Base-by-base conservation (phyloP, 2,888 invertebrate species). In the Drosophila borborema region DNA sequence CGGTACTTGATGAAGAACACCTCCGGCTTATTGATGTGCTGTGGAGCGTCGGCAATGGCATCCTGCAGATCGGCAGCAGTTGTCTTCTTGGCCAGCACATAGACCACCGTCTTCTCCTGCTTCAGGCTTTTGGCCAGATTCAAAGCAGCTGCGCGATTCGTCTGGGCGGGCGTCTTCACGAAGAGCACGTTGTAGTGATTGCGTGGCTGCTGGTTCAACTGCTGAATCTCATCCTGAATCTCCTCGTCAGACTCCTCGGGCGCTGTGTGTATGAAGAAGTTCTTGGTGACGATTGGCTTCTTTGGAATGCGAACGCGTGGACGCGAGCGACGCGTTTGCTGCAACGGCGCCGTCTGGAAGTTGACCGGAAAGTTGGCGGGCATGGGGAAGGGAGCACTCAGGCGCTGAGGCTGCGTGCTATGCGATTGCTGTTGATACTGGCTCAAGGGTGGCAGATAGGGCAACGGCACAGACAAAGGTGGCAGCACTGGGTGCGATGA, bases 1-100 rank as follows among this genome's bases (percentile, higher is more conserved):
- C 92, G 92, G 59, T 93, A 93, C 71, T 93, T 93, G 68, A 93
- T 93, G 80, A 93, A 93, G 91, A 92, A 93, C 61, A 93, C 93
- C 74, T 93, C 93, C 16, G 93, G 93, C 74, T 93, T 93, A 72
- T 86, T 91, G 46, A 92, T 86, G 34, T 84, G 81, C 58, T 92
- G 91, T 36, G 92, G 92, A 3, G 90, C 86, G 40, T 92, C 91
- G 59, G 89, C 83, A 16, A 92, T 83, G 58, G 92, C 92, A 14
- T 92, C 92, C 73, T 92, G 92, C 64, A 92, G 67, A 55, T 92
- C 92, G 20, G 91, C 56, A 3, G 92, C 91, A 0, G 91, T 82
- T 0, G 92, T 91, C 81, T 93, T 93, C 87, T 93, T 93, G 53
- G 91, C 88, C 78, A 93, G 81, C 61, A 93, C 93, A 80, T 93